Evolutionary conservation across 2,113 vertebrate genomes (phyloP), one percentile per base, ranked within the genome.

Genomic region (Solea senegalensis): DNA sequence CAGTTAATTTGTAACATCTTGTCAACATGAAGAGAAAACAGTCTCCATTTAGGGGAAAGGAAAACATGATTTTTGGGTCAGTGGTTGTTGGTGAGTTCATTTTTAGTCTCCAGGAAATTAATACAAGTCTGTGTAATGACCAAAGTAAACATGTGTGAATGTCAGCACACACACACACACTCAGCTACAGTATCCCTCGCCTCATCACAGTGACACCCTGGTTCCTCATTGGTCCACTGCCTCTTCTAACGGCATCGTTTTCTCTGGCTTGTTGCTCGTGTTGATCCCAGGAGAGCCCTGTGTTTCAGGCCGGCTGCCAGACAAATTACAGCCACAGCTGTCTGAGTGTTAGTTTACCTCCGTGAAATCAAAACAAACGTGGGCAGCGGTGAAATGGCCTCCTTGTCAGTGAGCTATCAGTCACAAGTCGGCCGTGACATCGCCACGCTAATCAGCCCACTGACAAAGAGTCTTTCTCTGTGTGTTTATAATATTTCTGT

Each of bases 351-450:
- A 79, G 58, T 81, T 72, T 74, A 48, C 65, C 50, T 81, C 65
- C 5, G 41, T 59, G 63, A 69, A 83, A 78, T 28, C 11, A 43
- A 80, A 83, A 82, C 76, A 83, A 51, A 53, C 10, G 11, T 5
- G 26, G 34, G 62, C 66, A 1, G 16, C 53, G 6, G 73, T 43
- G 34, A 67, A 87, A 81, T 65, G 65, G 46, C 26, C 51, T 0
- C 28, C 52, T 72, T 83, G 86, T 85, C 77, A 14, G 66, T 65
- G 80, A 74, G 50, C 69, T 83, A 83, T 85, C 77, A n/a, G 66
- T 72, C 84, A 77, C 59, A 46, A 45, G 40, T 55, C 3, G 0
- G 49, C 66, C 56, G 21, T 64, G 80, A 80, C 84, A 61, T 7
- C 8, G 4, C 27, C 65, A 50, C 68, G 46, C 65, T 50, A 65